These are phyloP conservation scores for Meandrina meandrites DNA, from an alignment of 92 coral and sea anemone species.

Conservation along the genomic window DNA sequence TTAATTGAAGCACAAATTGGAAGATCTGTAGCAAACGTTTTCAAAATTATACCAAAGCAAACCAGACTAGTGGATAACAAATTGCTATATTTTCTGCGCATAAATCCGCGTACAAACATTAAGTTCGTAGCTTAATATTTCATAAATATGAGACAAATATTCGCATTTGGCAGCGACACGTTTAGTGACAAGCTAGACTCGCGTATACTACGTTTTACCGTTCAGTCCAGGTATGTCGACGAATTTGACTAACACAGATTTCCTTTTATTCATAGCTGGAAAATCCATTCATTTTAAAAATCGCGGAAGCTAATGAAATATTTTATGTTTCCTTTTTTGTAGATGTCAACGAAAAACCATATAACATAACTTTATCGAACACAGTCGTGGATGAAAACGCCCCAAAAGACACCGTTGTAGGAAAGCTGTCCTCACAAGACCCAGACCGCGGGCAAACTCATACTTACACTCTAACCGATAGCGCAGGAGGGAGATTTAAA, in stretches of 20 bases:
- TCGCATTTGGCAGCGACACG: background rate
- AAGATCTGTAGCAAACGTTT: too few relatives aligned
- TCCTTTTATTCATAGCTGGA: too few relatives aligned
- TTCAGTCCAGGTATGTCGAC: background rate
- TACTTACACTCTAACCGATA: slow-evolving; percentile 67
- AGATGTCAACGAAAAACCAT: slow-evolving; percentile 92
- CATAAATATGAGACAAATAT: too few relatives aligned
- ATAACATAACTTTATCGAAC: slow-evolving; percentile 65
- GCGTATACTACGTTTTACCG: background rate
- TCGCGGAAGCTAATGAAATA: background rate
- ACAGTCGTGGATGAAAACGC: slow-evolving; percentile 75
- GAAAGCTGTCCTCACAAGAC: slow-evolving; percentile 72
- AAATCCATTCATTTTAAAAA: background rate
- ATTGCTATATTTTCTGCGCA: too few relatives aligned
- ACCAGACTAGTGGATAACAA: too few relatives aligned
- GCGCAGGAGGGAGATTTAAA: slow-evolving; percentile 86
- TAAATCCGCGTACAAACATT: too few relatives aligned
- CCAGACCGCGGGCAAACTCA: slow-evolving; percentile 83
- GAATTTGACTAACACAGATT: background rate
- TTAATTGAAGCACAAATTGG: too few relatives aligned
- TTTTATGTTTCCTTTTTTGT: background rate
- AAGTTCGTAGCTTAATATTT: too few relatives aligned
- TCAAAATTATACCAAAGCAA: too few relatives aligned
- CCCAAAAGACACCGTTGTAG: slow-evolving; percentile 68
- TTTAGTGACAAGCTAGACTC: background rate